phyloP scores from a whole-genome alignment of 2,113 vertebrate genomes.

The Puffinus mauretanicus region DNA sequence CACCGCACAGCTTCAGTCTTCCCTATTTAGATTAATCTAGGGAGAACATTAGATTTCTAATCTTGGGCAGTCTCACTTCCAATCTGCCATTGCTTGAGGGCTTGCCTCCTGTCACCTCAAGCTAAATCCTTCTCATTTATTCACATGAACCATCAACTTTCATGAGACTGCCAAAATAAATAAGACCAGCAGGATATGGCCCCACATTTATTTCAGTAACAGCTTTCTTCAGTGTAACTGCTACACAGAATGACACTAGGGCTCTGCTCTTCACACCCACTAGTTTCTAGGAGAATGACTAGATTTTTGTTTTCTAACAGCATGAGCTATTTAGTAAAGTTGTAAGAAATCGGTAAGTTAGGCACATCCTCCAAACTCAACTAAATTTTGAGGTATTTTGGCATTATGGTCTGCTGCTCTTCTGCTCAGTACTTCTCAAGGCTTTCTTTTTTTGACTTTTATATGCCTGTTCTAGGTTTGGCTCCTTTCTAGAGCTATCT shows the following conservation, averaged over 20 bases:
- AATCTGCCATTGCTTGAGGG: constrained; percentile 27
- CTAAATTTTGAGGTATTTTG: not conserved
- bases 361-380: not conserved
- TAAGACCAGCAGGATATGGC: not conserved
- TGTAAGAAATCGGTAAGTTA: not conserved
- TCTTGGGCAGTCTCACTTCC: constrained; percentile 30
- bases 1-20: constrained; percentile 14
- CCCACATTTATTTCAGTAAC: constrained; percentile 2
- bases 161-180: constrained; percentile 27
- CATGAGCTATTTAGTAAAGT: not conserved
- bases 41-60: constrained; percentile 44
- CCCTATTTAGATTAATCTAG: constrained; percentile 38
- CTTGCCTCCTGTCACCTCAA: constrained; percentile 41
- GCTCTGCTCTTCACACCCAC: not conserved
- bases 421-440: not conserved
- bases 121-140: constrained; percentile 35
- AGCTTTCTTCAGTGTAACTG: not conserved
- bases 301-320: not conserved
- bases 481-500: not conserved
- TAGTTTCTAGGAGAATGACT: not conserved
- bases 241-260: not conserved
- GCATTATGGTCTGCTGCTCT: not conserved
- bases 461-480: not conserved
- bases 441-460: not conserved
- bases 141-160: not conserved